These are phyloP conservation scores for Channa argus DNA, from an alignment of 2,113 vertebrate species.

Conservation along the genomic window DNA sequence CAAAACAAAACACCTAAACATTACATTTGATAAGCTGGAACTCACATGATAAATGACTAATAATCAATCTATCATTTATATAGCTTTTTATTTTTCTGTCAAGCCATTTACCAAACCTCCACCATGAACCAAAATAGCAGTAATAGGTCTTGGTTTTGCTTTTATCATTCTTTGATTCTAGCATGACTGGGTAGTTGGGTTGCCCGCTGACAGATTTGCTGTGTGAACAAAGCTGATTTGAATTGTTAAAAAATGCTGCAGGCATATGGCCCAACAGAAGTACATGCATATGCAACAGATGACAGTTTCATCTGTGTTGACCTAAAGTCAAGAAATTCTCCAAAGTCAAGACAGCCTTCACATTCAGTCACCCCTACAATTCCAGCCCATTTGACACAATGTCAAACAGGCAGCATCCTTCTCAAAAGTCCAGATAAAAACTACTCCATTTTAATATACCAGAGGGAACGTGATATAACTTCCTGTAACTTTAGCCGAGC, in stretches of 20 bases:
- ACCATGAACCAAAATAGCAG: background rate
- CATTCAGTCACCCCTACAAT: constrained; percentile 30
- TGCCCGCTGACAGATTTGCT: constrained; percentile 29
- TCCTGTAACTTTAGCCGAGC: constrained; percentile 1
- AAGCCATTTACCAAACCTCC: background rate
- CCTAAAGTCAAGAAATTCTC: constrained; percentile 54
- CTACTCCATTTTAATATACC: background rate
- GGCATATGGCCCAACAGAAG: constrained; percentile 80
- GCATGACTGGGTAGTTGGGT: background rate
- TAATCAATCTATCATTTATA: background rate
- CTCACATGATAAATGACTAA: background rate
- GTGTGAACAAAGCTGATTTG: constrained; percentile 72
- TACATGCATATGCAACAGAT: constrained; percentile 81
- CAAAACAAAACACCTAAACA: background rate
- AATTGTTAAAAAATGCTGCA: constrained; percentile 73
- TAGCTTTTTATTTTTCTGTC: background rate
- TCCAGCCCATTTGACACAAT: constrained; percentile 1
- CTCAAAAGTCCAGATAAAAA: constrained; percentile 15
- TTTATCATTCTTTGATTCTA: constrained; percentile 6
- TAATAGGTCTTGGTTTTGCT: background rate
- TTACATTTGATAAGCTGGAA: background rate
- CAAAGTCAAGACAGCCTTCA: constrained; percentile 53
- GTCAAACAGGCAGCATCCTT: constrained; percentile 12
- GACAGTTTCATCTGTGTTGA: constrained; percentile 51
- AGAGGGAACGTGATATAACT: background rate